Evolutionary conservation across 1,140 invertebrate species (phyloP), one percentile per base, ranked within the genome.

Genomic region (Atta colombica): DNA sequence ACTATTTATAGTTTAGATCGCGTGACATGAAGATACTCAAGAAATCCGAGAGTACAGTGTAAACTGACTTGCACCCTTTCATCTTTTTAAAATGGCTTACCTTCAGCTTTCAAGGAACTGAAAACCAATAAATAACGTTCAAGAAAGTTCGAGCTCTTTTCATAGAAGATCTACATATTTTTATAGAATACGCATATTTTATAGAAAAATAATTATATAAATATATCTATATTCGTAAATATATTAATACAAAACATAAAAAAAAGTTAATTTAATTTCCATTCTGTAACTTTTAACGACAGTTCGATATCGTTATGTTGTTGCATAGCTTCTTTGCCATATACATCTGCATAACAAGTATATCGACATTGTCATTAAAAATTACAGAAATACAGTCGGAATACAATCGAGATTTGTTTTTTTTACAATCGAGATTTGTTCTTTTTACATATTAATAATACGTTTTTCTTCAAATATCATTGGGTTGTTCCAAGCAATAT

Each of bases 21-120:
- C 53, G 68, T 82, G 53, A 82, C 68, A 18, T 10, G 5, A 71
- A 21, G 66, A 49, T 71, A 63, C 80, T 82, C 35, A 51, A n/a
- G 72, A 31, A 60, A 85, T 35, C 16, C n/a, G 61, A 63, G 45
- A 65, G 16, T 49, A 65, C n/a, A 31, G 45, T 55, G 28, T 78
- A 78, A 85, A 85, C 25, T 28, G 28, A 65, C 49, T 78, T 77
- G 49, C 49, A 31, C 16, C 10, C 28, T 66, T 65, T 65, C 45
- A 35, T 77, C 61, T 78, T 8, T 12, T 65, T 35, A n/a, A 63
- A 49, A 45, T 21, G n/a, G 61, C 18, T 25, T 51, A 77, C 60
- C 45, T 63, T 7, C 7, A 58, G 5, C 68, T 74, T 72, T 72
- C 78, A 71, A 25, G 25, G 35, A 51, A 14, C 12, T 60, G 14